A percentile compares a stretch with the other conserved stretches of the same genome.
These are phyloP conservation scores for Anolis sagrei DNA, from an alignment of 2,113 vertebrate genomes.

Conservation along the genomic window DNA sequence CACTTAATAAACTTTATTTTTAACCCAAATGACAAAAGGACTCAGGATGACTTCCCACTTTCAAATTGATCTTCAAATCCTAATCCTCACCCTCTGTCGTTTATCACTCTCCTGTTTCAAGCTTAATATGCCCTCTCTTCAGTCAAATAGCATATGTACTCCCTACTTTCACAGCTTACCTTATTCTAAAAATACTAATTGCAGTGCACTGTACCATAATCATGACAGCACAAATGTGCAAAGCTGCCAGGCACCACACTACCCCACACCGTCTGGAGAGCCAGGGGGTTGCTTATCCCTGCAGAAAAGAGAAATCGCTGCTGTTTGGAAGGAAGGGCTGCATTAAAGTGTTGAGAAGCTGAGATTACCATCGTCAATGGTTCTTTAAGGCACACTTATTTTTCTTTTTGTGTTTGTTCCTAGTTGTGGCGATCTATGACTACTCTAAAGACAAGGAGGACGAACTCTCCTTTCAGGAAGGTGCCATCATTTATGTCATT, in stretches of 20 bases:
- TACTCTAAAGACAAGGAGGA: slow-evolving; percentile 96
- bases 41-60: too few relatives aligned
- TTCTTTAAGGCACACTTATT: neutral
- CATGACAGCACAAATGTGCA: too few relatives aligned
- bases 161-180: too few relatives aligned
- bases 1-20: too few relatives aligned
- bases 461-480: slow-evolving; percentile 98
- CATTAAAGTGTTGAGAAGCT: neutral
- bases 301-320: neutral
- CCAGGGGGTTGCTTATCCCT: neutral
- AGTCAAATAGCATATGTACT: too few relatives aligned
- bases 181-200: too few relatives aligned
- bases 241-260: neutral
- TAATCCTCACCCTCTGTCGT: too few relatives aligned
- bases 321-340: neutral
- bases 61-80: too few relatives aligned
- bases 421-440: slow-evolving; percentile 99
- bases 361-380: neutral
- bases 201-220: too few relatives aligned
- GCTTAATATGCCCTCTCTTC: too few relatives aligned
- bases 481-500: slow-evolving; percentile 99
- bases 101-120: too few relatives aligned
- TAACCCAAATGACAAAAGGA: too few relatives aligned
- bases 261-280: neutral
- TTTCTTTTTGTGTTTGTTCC: slow-evolving; percentile 54